Percentiles rank a stretch among this genome's conserved stretches.
These are phyloP conservation scores for Tenualosa thibaudeaui DNA, from an alignment of 2,797 vertebrate species.

Conservation along the genomic window DNA sequence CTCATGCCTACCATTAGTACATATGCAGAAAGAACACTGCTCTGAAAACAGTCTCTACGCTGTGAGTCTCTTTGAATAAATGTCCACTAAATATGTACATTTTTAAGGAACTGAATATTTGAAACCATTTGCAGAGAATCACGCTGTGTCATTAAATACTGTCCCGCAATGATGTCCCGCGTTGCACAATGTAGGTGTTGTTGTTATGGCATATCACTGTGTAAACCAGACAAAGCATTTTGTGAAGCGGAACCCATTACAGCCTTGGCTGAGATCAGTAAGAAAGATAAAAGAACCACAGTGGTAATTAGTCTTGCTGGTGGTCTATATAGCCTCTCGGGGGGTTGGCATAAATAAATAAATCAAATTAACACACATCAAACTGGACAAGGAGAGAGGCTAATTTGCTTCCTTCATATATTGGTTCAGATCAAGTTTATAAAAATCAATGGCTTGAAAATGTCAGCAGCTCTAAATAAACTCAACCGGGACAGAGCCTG, in stretches of 20 bases:
- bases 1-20: not conserved
- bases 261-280: conserved; percentile 12
- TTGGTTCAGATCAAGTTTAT: not conserved
- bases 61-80: not conserved
- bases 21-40: not conserved
- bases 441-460: conserved; percentile 21
- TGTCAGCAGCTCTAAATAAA: conserved; percentile 20
- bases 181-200: not conserved
- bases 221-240: not conserved
- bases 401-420: conserved; percentile 9
- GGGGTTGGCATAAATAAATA: not conserved
- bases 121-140: not conserved
- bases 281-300: conserved; percentile 5
- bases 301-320: conserved; percentile 6
- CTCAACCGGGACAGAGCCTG: not conserved
- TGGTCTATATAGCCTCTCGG: not conserved
- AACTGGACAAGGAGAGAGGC: not conserved
- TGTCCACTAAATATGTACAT: conserved; percentile 11
- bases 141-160: not conserved
- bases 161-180: not conserved
- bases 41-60: not conserved
- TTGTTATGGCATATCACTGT: not conserved
- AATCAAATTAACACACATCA: conserved; percentile 13
- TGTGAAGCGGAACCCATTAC: not conserved
- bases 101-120: not conserved